Evolutionary conservation across 2,113 vertebrate genomes (phyloP), one percentile per base, ranked within the genome.

Genomic region (Ia io): DNA sequence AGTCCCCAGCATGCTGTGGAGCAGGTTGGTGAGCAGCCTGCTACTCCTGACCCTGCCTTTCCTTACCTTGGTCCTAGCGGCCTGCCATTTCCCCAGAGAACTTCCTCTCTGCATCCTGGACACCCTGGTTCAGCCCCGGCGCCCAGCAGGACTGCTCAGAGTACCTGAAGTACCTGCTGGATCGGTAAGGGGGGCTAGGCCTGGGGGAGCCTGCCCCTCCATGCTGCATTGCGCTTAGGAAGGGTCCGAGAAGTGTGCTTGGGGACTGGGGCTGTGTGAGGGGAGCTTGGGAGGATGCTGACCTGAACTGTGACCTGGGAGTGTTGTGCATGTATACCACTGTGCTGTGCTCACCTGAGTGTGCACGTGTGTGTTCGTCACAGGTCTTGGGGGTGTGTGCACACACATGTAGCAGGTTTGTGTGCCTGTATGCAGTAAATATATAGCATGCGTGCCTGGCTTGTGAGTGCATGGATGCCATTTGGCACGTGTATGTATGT

Each of bases 71-170:
- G 42, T 91, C 37, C 79, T 80, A 99, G 99, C 91, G 99, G 93
- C 99, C 99, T 51, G 98, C 98, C 74, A 98, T 99, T 95, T 99
- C 98, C 25, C 98, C 99, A 0, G 98, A 99, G 97, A 98, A 97
- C 69, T 99, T 99, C 94, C 96, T 99, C 8, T 98, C 98, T 59
- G 99, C 98, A 1, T 99, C 98, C n/a, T 99, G 98, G 98, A 99
- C 99, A 0, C 98, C 98, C 56, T 99, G 99, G 99, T 99, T 99
- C 97, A 98, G 98, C 18, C 98, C 98, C 0, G 99, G 99, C 0
- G 98, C 98, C 74, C 99, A 99, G 96, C 99, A 99, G 95, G 99
- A 99, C 97, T 99, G 99, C 96, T 99, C 99, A 0, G 99, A 99
- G 90, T 99, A 99, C 82, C 98, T 99, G 88, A 99, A 99, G 94